Base-by-base conservation (phyloP, 2,888 invertebrate genomes). In the Diabrotica balteata region DNA sequence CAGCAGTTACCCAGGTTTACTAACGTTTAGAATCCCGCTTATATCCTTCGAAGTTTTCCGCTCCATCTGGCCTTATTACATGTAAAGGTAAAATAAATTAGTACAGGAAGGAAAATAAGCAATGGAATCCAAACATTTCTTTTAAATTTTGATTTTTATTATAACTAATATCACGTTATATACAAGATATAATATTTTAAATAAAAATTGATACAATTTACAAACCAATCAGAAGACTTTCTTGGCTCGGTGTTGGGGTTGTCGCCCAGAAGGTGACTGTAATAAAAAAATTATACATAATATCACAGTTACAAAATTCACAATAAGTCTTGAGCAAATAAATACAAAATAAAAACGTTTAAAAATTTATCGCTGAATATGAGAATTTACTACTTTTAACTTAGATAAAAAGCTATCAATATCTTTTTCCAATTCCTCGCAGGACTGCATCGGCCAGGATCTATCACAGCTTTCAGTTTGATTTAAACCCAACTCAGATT, bases 351-450 rank as follows among this genome's bases (percentile, higher is more conserved):
- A 69, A 52, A 70, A 65, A 69, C 59, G 61, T 54, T 55, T 61
- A 67, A 54, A 70, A 58, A 68, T 67, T 76, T 66, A 82, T 83
- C 85, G 78, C 87, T 87, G 78, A 80, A 80, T 70, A 22, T 82
- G 80, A 72, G 76, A 73, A 76, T 89, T 90, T 73, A 90, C 86
- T 81, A 85, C 86, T 79, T 87, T 88, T 79, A 90, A 83, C 82
- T 90, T 86, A 75, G 86, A 86, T 86, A 91, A 90, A 83, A 90
- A 90, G 79, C 84, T 86, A 84, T 90, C 88, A 81, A 91, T 81
- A 77, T 89, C 89, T 81, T 68, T 73, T 70, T 86, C 86, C 80
- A 90, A 85, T 82, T 90, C 90, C 80, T 88, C 87, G 63, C 81
- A 84, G 53, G 75, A 76, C 66, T 73, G 64, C 47, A 72, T 68